Conservation (phyloP, 2,797 vertebrate genomes). For the Pteronotus mesoamericanus region DNA sequence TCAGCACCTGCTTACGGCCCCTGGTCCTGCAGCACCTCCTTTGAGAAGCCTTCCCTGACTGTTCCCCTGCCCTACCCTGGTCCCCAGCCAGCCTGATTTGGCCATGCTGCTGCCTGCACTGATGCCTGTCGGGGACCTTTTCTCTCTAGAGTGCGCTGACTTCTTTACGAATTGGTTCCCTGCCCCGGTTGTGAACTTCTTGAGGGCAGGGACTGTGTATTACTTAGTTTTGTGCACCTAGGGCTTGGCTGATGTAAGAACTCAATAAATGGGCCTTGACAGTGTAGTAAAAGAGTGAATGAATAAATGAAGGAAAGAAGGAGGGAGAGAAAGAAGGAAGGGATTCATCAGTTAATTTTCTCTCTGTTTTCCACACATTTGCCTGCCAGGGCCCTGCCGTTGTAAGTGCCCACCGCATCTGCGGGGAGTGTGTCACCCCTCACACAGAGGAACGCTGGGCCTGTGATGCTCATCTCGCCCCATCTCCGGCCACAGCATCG, state of each 20-base stretch:
- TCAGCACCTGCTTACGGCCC: not conserved
- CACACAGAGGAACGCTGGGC: not conserved
- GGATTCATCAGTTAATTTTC: not conserved
- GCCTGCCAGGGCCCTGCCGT: rapidly evolving
- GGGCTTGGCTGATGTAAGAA: not conserved
- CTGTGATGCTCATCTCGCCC: not conserved
- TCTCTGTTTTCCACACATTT: not conserved
- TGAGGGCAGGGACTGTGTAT: not conserved
- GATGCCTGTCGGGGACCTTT: not conserved
- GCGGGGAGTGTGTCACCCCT: not conserved
- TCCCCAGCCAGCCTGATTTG: not conserved
- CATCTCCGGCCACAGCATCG: not conserved
- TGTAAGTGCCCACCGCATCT: not conserved
- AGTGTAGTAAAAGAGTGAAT: not conserved
- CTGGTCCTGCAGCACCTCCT: not conserved
- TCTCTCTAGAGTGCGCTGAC: not conserved
- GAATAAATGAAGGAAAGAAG: not conserved
- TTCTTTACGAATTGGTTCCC: not conserved
- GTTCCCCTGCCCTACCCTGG: not conserved
- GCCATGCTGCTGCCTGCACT: not conserved
- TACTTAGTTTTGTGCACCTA: not conserved
- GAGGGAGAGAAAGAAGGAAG: not conserved
- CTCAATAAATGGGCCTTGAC: not conserved
- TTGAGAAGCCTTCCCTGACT: not conserved
- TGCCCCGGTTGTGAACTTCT: not conserved